Evolutionary conservation across 2,888 invertebrate genomes (phyloP).

Genomic region (Heliconius hortense): DNA sequence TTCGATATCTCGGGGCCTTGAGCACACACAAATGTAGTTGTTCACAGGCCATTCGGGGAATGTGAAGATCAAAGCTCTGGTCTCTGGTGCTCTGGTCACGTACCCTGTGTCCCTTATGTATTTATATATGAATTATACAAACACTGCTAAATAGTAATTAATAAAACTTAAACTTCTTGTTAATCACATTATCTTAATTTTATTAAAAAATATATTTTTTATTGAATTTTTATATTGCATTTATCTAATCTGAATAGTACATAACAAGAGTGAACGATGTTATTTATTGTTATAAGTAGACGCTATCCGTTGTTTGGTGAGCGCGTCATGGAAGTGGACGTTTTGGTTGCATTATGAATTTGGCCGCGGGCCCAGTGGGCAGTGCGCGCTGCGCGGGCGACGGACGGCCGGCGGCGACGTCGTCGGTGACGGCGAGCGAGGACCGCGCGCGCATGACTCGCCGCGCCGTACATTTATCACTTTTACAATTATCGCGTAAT

Average conservation of each 20-base stretch:
- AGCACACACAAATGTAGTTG: background rate
- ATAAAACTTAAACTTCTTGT: background rate
- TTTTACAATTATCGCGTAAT: conserved; percentile 50
- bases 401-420: conserved; percentile 32
- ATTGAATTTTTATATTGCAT: background rate
- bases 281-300: conserved; percentile 39
- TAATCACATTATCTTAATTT: background rate
- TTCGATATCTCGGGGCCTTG: background rate
- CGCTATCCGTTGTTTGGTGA: conserved; percentile 38
- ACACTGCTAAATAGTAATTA: background rate
- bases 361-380: conserved; percentile 45
- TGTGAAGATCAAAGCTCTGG: no score
- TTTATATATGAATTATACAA: no score
- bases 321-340: conserved; percentile 41
- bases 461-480: conserved; percentile 38
- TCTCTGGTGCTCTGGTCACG: background rate
- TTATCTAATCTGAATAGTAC: background rate
- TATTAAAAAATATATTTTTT: background rate
- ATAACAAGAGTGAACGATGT: conserved; percentile 40
- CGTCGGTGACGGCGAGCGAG: conserved; percentile 35
- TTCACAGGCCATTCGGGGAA: background rate
- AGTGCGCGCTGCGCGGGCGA: conserved; percentile 34
- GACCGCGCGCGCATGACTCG: conserved; percentile 27
- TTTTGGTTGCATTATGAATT: conserved; percentile 43
- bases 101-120: no score